Evolutionary conservation across 2,797 vertebrate species (phyloP).

Genomic region (Moxostoma hubbsi): DNA sequence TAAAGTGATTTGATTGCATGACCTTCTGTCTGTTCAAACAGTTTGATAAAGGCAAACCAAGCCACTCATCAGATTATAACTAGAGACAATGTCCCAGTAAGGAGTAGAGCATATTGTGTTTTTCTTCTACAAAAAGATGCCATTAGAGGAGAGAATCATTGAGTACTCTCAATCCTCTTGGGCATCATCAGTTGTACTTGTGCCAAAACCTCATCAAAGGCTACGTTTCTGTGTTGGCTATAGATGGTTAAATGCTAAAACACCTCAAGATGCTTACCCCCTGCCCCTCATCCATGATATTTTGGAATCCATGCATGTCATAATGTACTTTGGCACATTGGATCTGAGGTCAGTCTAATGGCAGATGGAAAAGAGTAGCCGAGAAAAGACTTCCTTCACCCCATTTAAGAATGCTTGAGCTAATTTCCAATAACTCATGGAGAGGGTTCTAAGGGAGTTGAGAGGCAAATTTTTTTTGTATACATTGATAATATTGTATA

Average conservation of each 20-base stretch:
- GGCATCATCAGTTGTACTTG: conserved; percentile 4
- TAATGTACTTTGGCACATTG: not conserved
- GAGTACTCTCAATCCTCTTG: not conserved
- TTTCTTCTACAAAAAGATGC: not conserved
- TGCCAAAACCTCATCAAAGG: not conserved
- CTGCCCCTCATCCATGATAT: conserved; percentile 17
- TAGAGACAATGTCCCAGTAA: conserved; percentile 1
- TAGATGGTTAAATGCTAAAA: conserved; percentile 1
- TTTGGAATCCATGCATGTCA: conserved; percentile 5
- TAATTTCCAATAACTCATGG: conserved; percentile 10
- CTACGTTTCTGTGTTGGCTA: conserved; percentile 10
- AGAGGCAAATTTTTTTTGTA: conserved; percentile 15
- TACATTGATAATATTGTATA: not conserved
- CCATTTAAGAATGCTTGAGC: not conserved
- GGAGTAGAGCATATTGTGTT: not conserved
- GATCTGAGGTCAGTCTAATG: not conserved
- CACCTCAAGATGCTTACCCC: conserved; percentile 7
- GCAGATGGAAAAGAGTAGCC: no score
- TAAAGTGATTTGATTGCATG: no score
- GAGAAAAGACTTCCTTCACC: no score
- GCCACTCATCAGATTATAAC: conserved; percentile 10
- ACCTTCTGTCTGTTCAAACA: no score
- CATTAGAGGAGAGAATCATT: not conserved
- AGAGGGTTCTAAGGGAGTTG: not conserved
- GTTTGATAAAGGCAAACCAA: not conserved